Evolutionary conservation across 1,140 invertebrate genomes (phyloP), one percentile per base, ranked within the genome.

Genomic region (Diachasmimorpha longicaudata): DNA sequence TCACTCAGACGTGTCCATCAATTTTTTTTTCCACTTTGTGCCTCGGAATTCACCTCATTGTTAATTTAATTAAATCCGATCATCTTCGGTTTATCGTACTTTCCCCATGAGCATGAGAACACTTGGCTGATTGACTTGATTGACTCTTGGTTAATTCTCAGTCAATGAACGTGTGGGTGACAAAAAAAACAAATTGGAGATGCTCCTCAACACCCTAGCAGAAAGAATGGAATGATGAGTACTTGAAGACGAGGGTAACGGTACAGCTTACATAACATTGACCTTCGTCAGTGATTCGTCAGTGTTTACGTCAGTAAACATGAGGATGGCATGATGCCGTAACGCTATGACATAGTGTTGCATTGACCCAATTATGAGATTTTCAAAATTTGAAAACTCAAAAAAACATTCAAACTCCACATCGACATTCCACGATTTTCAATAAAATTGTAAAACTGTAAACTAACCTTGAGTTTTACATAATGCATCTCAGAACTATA

Each of bases 241-340:
- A 55, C 6, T 19, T 16, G 48, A 52, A 16, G 48, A n/a, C 1
- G 16, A 52, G 48, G 48, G 48, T 16, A 67, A 72, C 31, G 42
- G 55, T 68, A 79, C 72, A 79, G 70, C 80, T 86, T 86, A 86
- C 80, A 76, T 84, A 86, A 86, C 85, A 85, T 85, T 86, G 85
- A 86, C 85, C 84, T 85, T 85, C 79, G 70, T 81, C 77, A 75
- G 74, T 83, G 74, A 70, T 74, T 81, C 84, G 83, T 85, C 83
- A 11, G 81, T 68, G 70, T 75, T 70, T 79, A 80, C 80, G 81
- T 82, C 84, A 81, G 77, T 75, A 31, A 55, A 72, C 73, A 66
- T 66, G 69, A 74, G 31, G 78, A 70, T 58, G 23, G 23, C 19
- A 21, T 55, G 48, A 55, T 55, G 48, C 39, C 14, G 19, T 55